These are phyloP conservation scores for Dicentrarchus labrax DNA, from an alignment of 2,113 vertebrate genomes.

Conservation along the genomic window DNA sequence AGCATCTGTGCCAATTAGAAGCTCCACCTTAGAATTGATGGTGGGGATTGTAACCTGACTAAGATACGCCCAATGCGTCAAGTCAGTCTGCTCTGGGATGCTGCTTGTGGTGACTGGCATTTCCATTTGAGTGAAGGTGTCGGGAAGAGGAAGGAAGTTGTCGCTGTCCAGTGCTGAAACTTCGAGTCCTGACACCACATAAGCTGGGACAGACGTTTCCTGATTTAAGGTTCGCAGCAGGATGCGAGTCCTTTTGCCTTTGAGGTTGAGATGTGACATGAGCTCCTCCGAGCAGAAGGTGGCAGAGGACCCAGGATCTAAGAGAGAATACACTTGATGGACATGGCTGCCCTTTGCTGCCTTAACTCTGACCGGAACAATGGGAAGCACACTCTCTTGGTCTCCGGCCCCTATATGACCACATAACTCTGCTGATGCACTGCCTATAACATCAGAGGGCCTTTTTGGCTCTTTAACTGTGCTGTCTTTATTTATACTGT, in stretches of 20 bases:
- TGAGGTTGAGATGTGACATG: neutral
- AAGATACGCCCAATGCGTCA: neutral
- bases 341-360: neutral
- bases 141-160: conserved; percentile 3
- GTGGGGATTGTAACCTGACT: no score
- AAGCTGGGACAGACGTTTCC: neutral
- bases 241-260: neutral
- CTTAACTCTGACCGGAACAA: neutral
- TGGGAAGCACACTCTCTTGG: neutral
- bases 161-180: neutral
- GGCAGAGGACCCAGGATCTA: neutral
- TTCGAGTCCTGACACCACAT: neutral
- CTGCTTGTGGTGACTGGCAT: neutral
- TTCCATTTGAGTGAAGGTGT: neutral
- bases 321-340: neutral
- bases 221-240: neutral
- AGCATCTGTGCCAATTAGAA: no score
- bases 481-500: neutral
- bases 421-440: neutral
- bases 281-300: neutral
- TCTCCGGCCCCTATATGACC: neutral
- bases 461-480: neutral
- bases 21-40: no score
- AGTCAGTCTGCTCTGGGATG: neutral
- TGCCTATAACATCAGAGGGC: neutral